Conservation (phyloP, 2,113 vertebrate species). For the Naja naja region DNA sequence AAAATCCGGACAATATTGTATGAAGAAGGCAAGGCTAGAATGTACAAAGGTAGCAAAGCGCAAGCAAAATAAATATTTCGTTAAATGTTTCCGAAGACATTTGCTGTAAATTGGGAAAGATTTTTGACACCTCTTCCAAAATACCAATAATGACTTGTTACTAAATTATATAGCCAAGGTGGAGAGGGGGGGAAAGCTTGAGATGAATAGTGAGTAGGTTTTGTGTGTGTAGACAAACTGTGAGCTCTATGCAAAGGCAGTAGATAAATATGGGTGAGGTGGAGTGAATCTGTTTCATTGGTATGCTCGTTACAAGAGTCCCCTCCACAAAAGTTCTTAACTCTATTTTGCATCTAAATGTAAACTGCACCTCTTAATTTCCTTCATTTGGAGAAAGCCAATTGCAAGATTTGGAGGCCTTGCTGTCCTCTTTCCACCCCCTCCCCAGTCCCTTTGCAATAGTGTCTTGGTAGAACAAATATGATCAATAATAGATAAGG, state of each 20-base stretch:
- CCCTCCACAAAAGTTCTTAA: neutral
- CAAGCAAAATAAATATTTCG: neutral
- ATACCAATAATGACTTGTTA: neutral
- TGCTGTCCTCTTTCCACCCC: neutral
- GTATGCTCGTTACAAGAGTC: no score
- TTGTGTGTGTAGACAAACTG: no score
- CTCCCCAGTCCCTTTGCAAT: neutral
- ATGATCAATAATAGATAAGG: neutral
- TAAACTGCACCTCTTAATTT: no score
- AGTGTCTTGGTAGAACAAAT: neutral
- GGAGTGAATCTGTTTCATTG: neutral
- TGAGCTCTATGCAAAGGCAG: no score
- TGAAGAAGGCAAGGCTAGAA: neutral
- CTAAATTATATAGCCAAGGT: neutral
- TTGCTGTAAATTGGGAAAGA: neutral
- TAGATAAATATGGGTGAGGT: neutral
- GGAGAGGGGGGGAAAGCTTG: neutral
- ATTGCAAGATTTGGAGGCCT: neutral
- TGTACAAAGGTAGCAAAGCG: neutral
- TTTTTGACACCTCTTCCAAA: neutral
- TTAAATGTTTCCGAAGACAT: neutral
- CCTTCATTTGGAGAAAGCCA: neutral
- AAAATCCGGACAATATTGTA: neutral
- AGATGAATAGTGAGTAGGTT: neutral
- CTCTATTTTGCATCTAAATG: neutral